Percentiles rank a stretch among this genome's conserved stretches.
Conservation (phyloP, 2,113 vertebrate genomes). For the Zingel zingel region DNA sequence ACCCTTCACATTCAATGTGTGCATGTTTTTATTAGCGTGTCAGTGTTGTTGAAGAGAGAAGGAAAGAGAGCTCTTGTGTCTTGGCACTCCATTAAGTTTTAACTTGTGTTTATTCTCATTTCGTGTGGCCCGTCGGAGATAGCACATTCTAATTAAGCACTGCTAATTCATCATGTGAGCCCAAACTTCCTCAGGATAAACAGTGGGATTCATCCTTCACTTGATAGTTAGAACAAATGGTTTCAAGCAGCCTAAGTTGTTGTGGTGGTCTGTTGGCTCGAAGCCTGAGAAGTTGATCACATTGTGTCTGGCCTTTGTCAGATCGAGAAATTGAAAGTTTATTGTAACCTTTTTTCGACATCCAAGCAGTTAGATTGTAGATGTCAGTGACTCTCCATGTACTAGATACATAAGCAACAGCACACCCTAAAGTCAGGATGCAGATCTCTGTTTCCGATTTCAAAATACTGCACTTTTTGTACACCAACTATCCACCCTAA, state of each 20-base stretch:
- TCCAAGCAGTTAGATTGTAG: not conserved
- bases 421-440: not conserved
- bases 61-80: slow-evolving; percentile 15
- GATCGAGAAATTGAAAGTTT: not conserved
- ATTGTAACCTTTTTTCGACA: not conserved
- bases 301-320: not conserved
- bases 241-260: too few species aligned
- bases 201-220: slow-evolving; percentile 35
- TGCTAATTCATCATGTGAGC: slow-evolving; percentile 57
- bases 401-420: not conserved
- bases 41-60: slow-evolving; percentile 3
- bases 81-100: slow-evolving; percentile 52
- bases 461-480: not conserved
- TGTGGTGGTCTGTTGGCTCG: not conserved
- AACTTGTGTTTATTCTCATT: slow-evolving; percentile 59
- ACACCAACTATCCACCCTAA: not conserved
- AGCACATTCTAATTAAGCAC: slow-evolving; percentile 55
- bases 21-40: slow-evolving; percentile 23
- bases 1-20: not conserved
- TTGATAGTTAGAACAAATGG: too few species aligned
- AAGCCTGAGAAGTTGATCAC: slow-evolving; percentile 1
- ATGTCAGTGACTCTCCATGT: not conserved
- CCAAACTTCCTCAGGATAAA: slow-evolving; percentile 41
- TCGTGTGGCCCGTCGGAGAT: slow-evolving; percentile 40
- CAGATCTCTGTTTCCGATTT: not conserved